Conservation (phyloP, 2,113 vertebrate genomes). For the Okapia johnstoni region DNA sequence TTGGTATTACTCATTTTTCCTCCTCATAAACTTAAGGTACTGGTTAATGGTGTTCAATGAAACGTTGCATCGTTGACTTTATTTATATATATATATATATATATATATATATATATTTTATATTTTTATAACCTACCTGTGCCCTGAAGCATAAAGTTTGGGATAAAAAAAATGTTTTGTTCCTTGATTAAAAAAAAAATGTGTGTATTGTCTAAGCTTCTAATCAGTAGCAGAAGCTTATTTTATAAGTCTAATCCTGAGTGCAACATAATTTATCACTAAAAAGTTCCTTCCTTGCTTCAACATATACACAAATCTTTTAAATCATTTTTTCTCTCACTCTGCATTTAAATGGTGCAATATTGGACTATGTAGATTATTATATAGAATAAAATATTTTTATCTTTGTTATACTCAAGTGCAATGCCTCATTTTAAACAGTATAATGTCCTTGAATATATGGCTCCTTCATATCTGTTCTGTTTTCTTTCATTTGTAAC, state of each 20-base stretch:
- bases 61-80: constrained; percentile 55
- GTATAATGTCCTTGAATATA: neutral
- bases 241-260: constrained; percentile 56
- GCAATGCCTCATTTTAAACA: neutral
- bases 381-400: neutral
- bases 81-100: neutral
- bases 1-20: constrained; percentile 67
- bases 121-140: neutral
- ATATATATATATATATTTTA: neutral
- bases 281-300: neutral
- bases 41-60: constrained; percentile 64
- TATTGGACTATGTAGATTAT: constrained; percentile 10
- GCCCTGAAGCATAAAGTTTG: constrained; percentile 43
- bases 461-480: neutral
- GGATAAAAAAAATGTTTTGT: constrained; percentile 55
- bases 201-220: constrained; percentile 59
- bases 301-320: neutral
- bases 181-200: constrained; percentile 53
- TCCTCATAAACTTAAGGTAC: constrained; percentile 51
- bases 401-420: neutral
- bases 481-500: neutral
- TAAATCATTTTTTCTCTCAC: neutral
- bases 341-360: constrained; percentile 17
- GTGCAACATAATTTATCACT: neutral
- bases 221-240: constrained; percentile 58